phyloP scores from a whole-genome alignment of 2,888 invertebrate genomes.

The Andrena praecox region DNA sequence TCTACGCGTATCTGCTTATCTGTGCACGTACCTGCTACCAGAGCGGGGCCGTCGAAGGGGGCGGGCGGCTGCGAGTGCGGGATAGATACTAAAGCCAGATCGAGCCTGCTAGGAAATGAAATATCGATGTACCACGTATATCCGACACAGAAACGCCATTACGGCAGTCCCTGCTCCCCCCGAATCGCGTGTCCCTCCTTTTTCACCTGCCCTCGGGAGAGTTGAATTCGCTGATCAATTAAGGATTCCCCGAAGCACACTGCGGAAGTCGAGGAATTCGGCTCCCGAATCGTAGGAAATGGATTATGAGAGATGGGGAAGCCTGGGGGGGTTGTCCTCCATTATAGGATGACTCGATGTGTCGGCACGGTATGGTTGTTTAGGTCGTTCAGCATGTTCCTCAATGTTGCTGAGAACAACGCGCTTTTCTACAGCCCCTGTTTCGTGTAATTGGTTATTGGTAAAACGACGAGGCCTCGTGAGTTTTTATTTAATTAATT shows the following conservation, averaged over 20 bases:
- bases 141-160: slow-evolving; percentile 76
- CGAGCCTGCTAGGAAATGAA: slow-evolving; percentile 68
- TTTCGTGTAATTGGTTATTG: too few relatives aligned
- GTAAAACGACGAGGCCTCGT: too few relatives aligned
- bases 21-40: slow-evolving; percentile 50
- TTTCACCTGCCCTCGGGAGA: neutral
- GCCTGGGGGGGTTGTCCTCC: neutral
- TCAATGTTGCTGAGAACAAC: too few relatives aligned
- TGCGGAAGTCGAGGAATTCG: slow-evolving; percentile 15
- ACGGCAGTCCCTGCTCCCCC: slow-evolving; percentile 51
- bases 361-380: neutral
- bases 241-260: neutral
- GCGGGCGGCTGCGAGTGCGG: slow-evolving; percentile 30
- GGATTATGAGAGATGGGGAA: neutral
- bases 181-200: slow-evolving; percentile 23
- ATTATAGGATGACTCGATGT: neutral
- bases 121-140: slow-evolving; percentile 72
- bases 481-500: too few relatives aligned
- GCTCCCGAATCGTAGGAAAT: neutral
- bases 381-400: neutral
- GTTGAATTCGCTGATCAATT: slow-evolving; percentile 11
- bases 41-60: slow-evolving; percentile 45
- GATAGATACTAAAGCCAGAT: slow-evolving; percentile 48
- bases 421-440: too few relatives aligned
- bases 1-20: slow-evolving; percentile 21